phyloP scores from a whole-genome alignment of 2,888 invertebrate species.

The Rhogogaster chlorosoma region DNA sequence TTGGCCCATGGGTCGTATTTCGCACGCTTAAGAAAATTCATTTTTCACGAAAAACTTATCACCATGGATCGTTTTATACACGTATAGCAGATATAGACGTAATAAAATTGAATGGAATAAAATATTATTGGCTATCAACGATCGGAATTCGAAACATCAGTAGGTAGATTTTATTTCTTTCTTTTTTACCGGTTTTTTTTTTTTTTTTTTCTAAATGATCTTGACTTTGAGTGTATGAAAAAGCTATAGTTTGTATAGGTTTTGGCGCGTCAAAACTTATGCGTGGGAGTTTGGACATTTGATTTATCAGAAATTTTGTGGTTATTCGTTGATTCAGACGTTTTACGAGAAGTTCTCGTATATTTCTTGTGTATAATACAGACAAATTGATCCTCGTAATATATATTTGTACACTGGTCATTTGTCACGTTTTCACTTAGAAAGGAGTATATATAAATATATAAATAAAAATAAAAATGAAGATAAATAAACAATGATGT shows the following conservation, averaged over 20 bases:
- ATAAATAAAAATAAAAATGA: not conserved
- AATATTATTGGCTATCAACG: too few species aligned
- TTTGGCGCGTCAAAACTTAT: not conserved
- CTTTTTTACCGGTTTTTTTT: not conserved
- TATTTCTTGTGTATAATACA: not conserved
- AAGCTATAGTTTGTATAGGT: not conserved
- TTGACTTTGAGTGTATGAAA: not conserved
- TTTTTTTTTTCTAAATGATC: not conserved
- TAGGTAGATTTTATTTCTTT: not conserved
- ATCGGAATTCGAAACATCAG: not conserved
- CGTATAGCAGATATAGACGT: too few species aligned
- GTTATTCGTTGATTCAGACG: not conserved
- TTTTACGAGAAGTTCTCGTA: not conserved
- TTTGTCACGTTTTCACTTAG: not conserved
- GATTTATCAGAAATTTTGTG: not conserved
- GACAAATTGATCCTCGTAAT: constrained; percentile 5
- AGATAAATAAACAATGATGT: not conserved
- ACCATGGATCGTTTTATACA: not conserved
- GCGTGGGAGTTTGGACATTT: not conserved
- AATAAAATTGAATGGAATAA: too few species aligned
- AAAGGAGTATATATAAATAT: not conserved
- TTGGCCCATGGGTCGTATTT: not conserved
- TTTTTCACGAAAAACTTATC: not conserved
- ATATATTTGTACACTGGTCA: not conserved
- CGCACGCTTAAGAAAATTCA: not conserved